Percentiles rank a stretch among this genome's conserved stretches.
Conservation (phyloP, 2,797 vertebrate species). For the Crocodylus rhombifer region DNA sequence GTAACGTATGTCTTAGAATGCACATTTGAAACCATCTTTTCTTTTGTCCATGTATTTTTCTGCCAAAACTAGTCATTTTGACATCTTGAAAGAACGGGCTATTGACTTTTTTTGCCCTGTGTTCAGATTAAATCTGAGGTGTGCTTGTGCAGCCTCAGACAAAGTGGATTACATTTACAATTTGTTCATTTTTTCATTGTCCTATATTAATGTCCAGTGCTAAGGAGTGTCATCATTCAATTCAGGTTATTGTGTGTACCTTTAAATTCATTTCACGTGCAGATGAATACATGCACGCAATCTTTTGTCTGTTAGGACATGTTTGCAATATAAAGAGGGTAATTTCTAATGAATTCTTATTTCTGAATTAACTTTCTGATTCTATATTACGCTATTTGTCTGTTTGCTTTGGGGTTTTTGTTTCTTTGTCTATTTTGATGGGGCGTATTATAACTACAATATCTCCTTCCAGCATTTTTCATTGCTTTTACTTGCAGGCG, state of each 20-base stretch:
- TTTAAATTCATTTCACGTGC: too few species aligned
- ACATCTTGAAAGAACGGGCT: neutral
- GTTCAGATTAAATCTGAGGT: neutral
- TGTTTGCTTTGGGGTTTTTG: neutral
- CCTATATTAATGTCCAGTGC: neutral
- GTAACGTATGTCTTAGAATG: neutral
- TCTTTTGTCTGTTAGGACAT: neutral
- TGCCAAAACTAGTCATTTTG: neutral
- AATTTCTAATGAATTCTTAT: neutral
- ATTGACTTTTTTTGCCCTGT: neutral
- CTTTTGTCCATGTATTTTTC: neutral
- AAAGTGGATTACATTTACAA: neutral
- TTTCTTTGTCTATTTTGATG: neutral
- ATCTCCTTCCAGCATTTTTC: slow-evolving; percentile 24
- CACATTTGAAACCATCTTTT: neutral
- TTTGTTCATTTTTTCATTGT: neutral
- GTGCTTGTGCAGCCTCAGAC: neutral
- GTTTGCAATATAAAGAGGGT: neutral
- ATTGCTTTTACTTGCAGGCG: slow-evolving; percentile 81
- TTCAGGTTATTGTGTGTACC: neutral
- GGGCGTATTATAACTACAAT: neutral
- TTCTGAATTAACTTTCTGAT: slow-evolving; percentile 4
- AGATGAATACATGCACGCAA: too few species aligned
- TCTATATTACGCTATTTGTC: neutral
- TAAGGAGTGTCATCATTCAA: neutral